Percentiles rank a stretch among this genome's conserved stretches.
Conservation (phyloP, 2,888 invertebrate species). For the Pocota personata region DNA sequence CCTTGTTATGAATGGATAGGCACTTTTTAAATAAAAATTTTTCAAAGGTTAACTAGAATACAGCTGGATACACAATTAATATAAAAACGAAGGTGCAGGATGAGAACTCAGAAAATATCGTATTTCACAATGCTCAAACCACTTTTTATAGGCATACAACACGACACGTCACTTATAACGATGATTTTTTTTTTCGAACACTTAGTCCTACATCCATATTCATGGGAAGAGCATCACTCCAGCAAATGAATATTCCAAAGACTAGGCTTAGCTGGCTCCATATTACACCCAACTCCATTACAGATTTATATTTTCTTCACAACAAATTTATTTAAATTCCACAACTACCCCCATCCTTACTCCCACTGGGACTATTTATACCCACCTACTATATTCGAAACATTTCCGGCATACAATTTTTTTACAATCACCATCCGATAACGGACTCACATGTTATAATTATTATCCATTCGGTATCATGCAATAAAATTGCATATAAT, state of each 20-base stretch:
- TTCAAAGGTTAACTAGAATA: too few relatives aligned
- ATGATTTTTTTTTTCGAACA: background rate
- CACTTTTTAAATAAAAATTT: too few relatives aligned
- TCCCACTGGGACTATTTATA: constrained; percentile 16
- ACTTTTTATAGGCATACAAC: too few relatives aligned
- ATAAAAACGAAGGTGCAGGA: too few relatives aligned
- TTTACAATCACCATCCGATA: constrained; percentile 1
- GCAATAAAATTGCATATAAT: constrained; percentile 5
- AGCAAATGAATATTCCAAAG: constrained; percentile 9
- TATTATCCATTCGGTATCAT: background rate
- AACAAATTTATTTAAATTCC: background rate
- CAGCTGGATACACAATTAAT: too few relatives aligned
- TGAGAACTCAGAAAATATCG: too few relatives aligned
- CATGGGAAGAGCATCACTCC: constrained; percentile 3
- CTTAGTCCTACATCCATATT: constrained; percentile 19
- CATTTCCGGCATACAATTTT: background rate
- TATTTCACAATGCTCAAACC: too few relatives aligned
- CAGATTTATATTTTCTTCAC: background rate
- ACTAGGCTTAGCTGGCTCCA: constrained; percentile 11
- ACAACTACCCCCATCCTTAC: constrained; percentile 2
- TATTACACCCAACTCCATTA: background rate
- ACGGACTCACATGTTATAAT: background rate
- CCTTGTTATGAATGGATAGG: too few relatives aligned
- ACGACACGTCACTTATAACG: background rate
- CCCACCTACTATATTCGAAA: background rate